Base-by-base conservation (phyloP, 2,113 vertebrate genomes). In the Pongo abelii region DNA sequence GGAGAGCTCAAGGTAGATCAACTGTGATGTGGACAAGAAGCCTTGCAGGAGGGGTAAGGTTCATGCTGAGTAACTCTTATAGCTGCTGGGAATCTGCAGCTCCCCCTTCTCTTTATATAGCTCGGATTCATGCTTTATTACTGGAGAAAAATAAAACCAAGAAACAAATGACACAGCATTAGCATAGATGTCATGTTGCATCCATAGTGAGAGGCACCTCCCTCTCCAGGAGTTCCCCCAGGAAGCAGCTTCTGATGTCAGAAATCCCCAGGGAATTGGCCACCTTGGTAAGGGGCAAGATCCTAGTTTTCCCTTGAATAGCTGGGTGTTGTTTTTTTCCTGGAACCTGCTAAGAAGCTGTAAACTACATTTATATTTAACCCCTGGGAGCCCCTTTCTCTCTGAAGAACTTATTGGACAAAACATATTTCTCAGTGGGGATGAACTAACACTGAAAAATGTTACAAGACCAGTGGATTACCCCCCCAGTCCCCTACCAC, bases 121-220 rank as follows among this genome's bases (percentile, higher is more conserved):
- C 11, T 77, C 38, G 17, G 87, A 59, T 32, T 5, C 52, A 84
- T 40, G 9, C 10, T 86, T 46, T 94, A 46, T 90, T 59, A 64
- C n/a, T 43, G 52, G 46, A 64, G 43, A 94, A 93, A 79, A 83
- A 83, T n/a, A 83, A 81, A 97, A 79, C 32, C 35, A 93, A 83
- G 57, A 81, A 70, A 67, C 61, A 74, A 87, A 55, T 1, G 52
- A n/a, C 23, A 69, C 1, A 5, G 20, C 12, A 18, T 48, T 40
- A 88, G 46, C 18, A 50, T 30, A 17, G 25, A 18, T 35, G 48
- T 46, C 4, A 3, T n/a, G 35, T 7, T 67, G 12, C 9, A 1
- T 0, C 18, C 2, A 2, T 0, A 2, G 48, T 18, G 13, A 55
- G 43, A 4, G 2, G 30, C 27, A 52, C 30, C 8, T 10, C 2